These are phyloP conservation scores for Oxystoma pomonae DNA, from an alignment of 2,888 invertebrate genomes.

Conservation along the genomic window DNA sequence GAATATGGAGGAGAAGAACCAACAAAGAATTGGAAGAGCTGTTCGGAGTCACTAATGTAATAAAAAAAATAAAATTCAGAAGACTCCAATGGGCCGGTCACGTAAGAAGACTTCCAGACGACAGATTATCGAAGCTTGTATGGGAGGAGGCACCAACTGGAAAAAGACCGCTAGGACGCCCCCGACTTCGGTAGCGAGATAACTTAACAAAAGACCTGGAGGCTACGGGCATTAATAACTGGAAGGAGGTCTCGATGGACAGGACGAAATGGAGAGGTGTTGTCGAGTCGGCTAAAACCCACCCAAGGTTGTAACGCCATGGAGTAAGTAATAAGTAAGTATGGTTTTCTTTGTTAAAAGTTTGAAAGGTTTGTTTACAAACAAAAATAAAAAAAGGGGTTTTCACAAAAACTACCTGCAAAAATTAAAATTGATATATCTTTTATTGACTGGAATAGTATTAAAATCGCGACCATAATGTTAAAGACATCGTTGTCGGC, in stretches of 20 bases:
- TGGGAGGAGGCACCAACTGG: constrained; percentile 6
- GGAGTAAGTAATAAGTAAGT: neutral
- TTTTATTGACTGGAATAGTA: too few species aligned
- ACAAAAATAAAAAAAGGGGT: too few species aligned
- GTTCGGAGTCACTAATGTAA: neutral
- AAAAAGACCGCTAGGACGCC: constrained; percentile 9
- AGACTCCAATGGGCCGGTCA: constrained; percentile 8
- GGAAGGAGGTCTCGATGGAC: neutral
- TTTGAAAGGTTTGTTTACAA: too few species aligned
- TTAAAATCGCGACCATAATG: too few species aligned
- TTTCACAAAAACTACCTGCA: too few species aligned
- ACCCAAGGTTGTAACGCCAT: neutral
- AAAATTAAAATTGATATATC: too few species aligned
- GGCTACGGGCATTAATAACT: neutral
- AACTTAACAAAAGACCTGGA: constrained; percentile 7
- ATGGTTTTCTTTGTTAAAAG: too few species aligned
- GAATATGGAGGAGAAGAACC: constrained; percentile 2
- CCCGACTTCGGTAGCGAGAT: constrained; percentile 9
- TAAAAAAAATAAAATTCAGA: constrained; percentile 2
- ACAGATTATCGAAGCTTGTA: neutral
- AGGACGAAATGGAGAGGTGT: neutral
- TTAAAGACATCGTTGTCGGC: too few species aligned
- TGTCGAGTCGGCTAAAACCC: neutral
- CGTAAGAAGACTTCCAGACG: constrained; percentile 7
- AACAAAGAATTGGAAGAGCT: constrained; percentile 8